phyloP scores from a whole-genome alignment of 2,888 invertebrate genomes.

The Sipha maydis region DNA sequence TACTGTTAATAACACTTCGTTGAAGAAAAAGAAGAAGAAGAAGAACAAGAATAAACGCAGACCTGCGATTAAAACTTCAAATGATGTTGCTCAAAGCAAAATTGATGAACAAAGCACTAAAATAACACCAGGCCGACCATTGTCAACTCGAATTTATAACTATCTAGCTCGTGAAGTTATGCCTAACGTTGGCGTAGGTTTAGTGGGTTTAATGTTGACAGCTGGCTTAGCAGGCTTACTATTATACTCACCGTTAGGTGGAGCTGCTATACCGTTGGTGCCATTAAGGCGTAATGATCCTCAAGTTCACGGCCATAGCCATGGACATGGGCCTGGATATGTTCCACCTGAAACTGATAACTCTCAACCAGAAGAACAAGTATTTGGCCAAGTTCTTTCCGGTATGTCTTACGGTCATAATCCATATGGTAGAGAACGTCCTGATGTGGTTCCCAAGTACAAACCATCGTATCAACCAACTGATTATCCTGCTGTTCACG shows the following conservation, averaged over 20 bases:
- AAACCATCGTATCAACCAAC: conserved; percentile 37
- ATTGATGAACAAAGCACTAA: conserved; percentile 68
- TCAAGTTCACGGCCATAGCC: conserved; percentile 64
- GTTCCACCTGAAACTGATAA: conserved; percentile 70
- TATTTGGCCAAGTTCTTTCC: conserved; percentile 79
- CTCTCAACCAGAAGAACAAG: conserved; percentile 80
- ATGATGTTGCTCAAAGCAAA: conserved; percentile 67
- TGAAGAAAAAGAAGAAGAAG: conserved; percentile 66
- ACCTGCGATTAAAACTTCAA: conserved; percentile 67
- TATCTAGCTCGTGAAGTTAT: conserved; percentile 82
- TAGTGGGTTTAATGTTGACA: conserved; percentile 79
- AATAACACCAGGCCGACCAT: conserved; percentile 70
- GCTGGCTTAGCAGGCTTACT: conserved; percentile 82
- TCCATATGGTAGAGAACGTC: conserved; percentile 64
- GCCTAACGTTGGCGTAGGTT: conserved; percentile 82
- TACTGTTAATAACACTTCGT: conserved; percentile 64
- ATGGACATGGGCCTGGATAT: conserved; percentile 73
- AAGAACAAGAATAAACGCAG: conserved; percentile 67
- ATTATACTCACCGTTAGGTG: conserved; percentile 78
- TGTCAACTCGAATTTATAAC: conserved; percentile 80
- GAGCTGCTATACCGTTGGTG: conserved; percentile 68
- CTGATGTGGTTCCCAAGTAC: conserved; percentile 33
- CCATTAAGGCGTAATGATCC: conserved; percentile 64
- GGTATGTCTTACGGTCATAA: conserved; percentile 72
- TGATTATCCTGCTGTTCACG: conserved; percentile 36